Evolutionary conservation across 2,113 vertebrate genomes (phyloP), one percentile per base, ranked within the genome.

Genomic region (Pyrgilauda ruficollis): DNA sequence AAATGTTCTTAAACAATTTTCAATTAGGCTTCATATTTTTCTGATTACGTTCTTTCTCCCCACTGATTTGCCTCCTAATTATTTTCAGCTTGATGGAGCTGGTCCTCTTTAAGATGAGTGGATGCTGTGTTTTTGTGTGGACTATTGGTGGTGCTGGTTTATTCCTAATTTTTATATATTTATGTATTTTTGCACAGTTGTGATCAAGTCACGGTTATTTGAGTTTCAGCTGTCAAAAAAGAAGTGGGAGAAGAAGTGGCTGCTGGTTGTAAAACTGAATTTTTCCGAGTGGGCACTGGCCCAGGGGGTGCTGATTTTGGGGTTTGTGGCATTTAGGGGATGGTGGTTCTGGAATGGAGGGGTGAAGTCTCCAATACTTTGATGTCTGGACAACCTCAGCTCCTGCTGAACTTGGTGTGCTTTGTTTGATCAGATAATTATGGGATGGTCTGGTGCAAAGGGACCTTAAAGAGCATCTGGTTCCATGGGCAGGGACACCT

Each of bases 1-100:
- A 96, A 96, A 95, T 95, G 96, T 95, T 94, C 94, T 90, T 94
- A 41, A 95, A 88, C 95, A 88, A 94, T 96, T 97, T 95, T 81
- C 94, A 96, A 94, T 96, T 95, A 97, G 93, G 33, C 90, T 77
- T 94, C 95, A 78, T 89, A 18, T 97, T 97, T 96, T 97, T 96
- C 94, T 94, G 83, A 93, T 97, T 95, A 95, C 63, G 2, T 86
- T 74, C 86, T 47, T 44, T 93, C 70, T 91, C 95, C 96, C 95
- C 58, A 86, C 85, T 93, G 96, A 86, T 93, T 95, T 74, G 79
- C 37, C 63, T 84, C 50, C 0, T 94, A 96, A 96, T 95, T 92
- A 28, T 86, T 97, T 94, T 88, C 96, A 97, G 95, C 94, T 92
- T 90, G 90, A 6, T 70, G 90, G 75, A 92, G 7, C 46, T 1